A percentile compares a stretch with the other conserved stretches of the same genome.
Conservation (phyloP, 2,888 invertebrate genomes). For the Zelleria hepariella region DNA sequence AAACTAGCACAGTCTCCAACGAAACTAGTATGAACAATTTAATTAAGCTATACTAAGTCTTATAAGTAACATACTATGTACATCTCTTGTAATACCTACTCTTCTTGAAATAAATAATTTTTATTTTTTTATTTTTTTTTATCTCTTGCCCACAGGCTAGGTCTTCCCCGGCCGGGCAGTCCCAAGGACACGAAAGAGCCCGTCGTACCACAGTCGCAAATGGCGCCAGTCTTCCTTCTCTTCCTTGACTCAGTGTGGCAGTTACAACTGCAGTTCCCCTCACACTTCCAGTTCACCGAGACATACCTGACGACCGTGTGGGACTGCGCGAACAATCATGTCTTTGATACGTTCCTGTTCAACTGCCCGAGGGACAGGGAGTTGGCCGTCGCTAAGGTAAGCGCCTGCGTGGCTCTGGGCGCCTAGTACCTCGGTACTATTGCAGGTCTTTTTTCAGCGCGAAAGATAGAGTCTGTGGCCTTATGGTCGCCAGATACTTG, state of each 20-base stretch:
- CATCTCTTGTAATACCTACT: too few species aligned
- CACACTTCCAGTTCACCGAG: constrained; percentile 92
- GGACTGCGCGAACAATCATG: constrained; percentile 89
- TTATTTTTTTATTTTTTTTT: too few species aligned
- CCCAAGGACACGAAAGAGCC: constrained; percentile 54
- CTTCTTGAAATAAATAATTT: too few species aligned
- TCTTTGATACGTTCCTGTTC: constrained; percentile 95
- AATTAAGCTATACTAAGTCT: too few species aligned
- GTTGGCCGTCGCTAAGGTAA: constrained; percentile 75
- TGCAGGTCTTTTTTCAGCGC: too few species aligned
- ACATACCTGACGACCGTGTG: constrained; percentile 92
- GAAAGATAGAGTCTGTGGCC: too few species aligned
- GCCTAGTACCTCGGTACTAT: background rate
- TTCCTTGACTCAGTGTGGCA: constrained; percentile 97
- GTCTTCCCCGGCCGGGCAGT: constrained; percentile 75
- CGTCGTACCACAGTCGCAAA: constrained; percentile 44
- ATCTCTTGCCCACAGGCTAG: constrained; percentile 70
- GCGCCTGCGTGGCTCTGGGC: background rate
- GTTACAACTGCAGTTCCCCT: constrained; percentile 87
- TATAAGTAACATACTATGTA: too few species aligned
- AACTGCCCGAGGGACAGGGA: constrained; percentile 85
- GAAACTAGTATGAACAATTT: too few species aligned
- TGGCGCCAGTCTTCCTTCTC: constrained; percentile 87
- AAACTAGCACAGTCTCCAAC: too few species aligned
- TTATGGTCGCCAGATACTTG: too few species aligned